Evolutionary conservation across 2,797 vertebrate species (phyloP).

Genomic region (Peromyscus eremicus): DNA sequence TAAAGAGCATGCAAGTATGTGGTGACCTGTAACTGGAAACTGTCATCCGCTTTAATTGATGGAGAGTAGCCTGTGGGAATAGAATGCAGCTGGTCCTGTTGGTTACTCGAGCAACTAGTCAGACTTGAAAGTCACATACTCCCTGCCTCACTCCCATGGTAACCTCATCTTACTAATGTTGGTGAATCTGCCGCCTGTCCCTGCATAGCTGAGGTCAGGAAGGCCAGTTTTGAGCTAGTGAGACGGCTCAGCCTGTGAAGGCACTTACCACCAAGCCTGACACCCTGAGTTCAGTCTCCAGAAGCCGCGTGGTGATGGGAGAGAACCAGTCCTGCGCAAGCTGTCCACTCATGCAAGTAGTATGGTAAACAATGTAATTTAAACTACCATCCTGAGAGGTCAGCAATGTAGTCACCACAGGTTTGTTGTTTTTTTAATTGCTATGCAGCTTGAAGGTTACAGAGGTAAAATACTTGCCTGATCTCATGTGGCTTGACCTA

Average conservation of each 20-base stretch:
- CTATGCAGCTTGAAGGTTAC: constrained; percentile 35
- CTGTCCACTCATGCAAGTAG: not conserved
- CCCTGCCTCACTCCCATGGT: not conserved
- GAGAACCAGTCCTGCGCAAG: not conserved
- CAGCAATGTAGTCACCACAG: not conserved
- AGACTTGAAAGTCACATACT: not conserved
- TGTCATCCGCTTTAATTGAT: not conserved
- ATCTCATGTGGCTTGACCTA: not conserved
- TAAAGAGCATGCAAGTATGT: not conserved
- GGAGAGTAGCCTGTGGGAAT: not conserved
- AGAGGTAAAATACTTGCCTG: constrained; percentile 33
- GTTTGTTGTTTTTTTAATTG: not conserved
- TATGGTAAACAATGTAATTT: too few species aligned
- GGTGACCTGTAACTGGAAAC: not conserved
- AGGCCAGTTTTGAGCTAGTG: not conserved
- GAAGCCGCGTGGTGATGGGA: not conserved
- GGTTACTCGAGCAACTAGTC: not conserved
- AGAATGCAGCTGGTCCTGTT: not conserved
- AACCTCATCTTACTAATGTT: not conserved
- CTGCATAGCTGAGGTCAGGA: not conserved
- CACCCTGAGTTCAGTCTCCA: not conserved
- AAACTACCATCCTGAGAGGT: not conserved
- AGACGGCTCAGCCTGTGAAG: not conserved
- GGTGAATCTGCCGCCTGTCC: not conserved
- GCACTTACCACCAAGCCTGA: not conserved